These are phyloP conservation scores for Phaethon lepturus DNA, from an alignment of 2,113 vertebrate genomes.

Conservation along the genomic window DNA sequence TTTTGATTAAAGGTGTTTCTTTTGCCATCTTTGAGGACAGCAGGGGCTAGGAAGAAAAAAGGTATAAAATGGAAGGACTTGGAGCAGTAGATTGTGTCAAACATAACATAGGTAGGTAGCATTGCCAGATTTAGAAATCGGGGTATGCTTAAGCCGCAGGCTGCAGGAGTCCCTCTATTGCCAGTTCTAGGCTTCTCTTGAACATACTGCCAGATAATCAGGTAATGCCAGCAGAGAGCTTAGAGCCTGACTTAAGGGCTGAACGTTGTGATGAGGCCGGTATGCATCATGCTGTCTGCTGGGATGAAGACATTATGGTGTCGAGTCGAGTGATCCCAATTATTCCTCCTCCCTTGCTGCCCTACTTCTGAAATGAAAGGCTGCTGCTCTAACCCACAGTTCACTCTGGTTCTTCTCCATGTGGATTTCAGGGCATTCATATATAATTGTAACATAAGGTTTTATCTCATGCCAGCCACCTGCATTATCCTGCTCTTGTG, in stretches of 20 bases:
- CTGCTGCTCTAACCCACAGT: not conserved
- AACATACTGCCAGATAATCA: slow-evolving; percentile 14
- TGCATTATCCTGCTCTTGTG: not conserved
- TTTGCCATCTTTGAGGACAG: not conserved
- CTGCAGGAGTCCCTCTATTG: not conserved
- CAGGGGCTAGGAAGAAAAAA: not conserved
- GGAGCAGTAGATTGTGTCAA: not conserved
- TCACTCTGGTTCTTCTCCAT: slow-evolving; percentile 4
- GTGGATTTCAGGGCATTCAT: not conserved
- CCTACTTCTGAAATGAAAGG: slow-evolving; percentile 22
- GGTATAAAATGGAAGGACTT: not conserved
- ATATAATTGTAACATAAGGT: not conserved
- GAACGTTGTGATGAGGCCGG: not conserved
- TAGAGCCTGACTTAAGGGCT: not conserved
- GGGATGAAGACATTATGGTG: not conserved
- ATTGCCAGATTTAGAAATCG: not conserved
- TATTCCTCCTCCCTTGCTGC: slow-evolving; percentile 3
- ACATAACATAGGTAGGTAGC: not conserved
- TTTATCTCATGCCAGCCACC: not conserved
- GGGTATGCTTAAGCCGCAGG: not conserved
- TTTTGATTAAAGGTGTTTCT: not conserved
- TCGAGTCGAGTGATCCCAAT: not conserved
- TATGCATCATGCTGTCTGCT: not conserved
- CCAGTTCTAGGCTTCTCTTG: slow-evolving; percentile 29
- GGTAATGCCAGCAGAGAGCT: slow-evolving; percentile 8